Conservation (phyloP, 2,888 invertebrate species). For the Nomada fabriciana region DNA sequence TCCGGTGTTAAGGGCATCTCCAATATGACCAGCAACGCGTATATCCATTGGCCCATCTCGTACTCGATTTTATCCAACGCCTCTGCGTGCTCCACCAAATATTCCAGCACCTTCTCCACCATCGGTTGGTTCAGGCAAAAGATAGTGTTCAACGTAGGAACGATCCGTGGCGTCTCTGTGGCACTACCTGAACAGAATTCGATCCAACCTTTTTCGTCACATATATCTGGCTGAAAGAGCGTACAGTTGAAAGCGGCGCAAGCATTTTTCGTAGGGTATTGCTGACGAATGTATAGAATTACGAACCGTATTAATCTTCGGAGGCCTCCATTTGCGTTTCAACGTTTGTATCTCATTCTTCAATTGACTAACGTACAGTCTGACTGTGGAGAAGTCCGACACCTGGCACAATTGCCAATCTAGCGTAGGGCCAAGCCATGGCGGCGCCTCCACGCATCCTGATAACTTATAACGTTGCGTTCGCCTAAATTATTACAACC, state of each 20-base stretch:
- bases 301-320: slow-evolving; percentile 61
- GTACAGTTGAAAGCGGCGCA: neutral
- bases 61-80: slow-evolving; percentile 83
- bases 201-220: slow-evolving; percentile 85
- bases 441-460: slow-evolving; percentile 85
- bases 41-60: slow-evolving; percentile 89
- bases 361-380: slow-evolving; percentile 85
- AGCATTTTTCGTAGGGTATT: neutral
- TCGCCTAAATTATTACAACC: slow-evolving; percentile 9
- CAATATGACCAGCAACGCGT: slow-evolving; percentile 88
- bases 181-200: slow-evolving; percentile 82
- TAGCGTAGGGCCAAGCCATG: slow-evolving; percentile 82
- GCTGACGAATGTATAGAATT: neutral
- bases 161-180: slow-evolving; percentile 21
- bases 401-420: slow-evolving; percentile 90
- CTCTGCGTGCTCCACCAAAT: slow-evolving; percentile 85
- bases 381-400: slow-evolving; percentile 88
- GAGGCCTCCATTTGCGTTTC: slow-evolving; percentile 63
- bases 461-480: slow-evolving; percentile 79
- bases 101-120: slow-evolving; percentile 85
- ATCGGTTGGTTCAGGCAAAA: slow-evolving; percentile 85
- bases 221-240: slow-evolving; percentile 82
- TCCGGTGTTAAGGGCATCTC: slow-evolving; percentile 89
- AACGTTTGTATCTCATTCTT: slow-evolving; percentile 72
- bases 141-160: slow-evolving; percentile 79